These are phyloP conservation scores for Hippocampus comes DNA, from an alignment of 2,113 vertebrate species.

Conservation along the genomic window DNA sequence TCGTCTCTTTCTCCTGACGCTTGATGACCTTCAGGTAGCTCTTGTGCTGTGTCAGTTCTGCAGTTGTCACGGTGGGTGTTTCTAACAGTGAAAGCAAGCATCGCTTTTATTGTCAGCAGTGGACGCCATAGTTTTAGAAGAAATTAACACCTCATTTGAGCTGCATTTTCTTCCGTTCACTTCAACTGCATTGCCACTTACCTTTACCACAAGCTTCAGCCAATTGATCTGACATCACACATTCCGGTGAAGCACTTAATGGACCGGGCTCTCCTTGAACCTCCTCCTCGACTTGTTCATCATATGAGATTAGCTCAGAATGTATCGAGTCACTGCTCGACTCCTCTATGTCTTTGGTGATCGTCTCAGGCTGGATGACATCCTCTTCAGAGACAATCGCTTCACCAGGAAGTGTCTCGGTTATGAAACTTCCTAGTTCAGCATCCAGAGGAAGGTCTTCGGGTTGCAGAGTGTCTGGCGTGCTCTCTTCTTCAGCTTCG, in stretches of 20 bases:
- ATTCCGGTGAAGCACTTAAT: background rate
- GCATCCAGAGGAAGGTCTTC: constrained; percentile 18
- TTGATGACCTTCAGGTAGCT: constrained; percentile 83
- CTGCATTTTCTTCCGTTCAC: background rate
- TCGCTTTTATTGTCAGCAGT: background rate
- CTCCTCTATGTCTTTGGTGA: constrained; percentile 19
- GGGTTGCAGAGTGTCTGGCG: constrained; percentile 5
- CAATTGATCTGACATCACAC: constrained; percentile 26
- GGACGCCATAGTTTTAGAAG: constrained; percentile 1
- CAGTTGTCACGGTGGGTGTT: constrained; percentile 73
- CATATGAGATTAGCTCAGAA: constrained; percentile 17
- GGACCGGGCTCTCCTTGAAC: constrained; percentile 11
- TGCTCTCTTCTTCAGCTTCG: constrained; percentile 26
- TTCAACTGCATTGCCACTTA: constrained; percentile 20
- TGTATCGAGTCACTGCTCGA: background rate
- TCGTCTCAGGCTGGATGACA: constrained; percentile 8
- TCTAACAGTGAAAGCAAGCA: constrained; percentile 65
- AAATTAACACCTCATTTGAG: background rate
- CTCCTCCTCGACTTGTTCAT: constrained; percentile 16
- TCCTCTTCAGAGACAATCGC: constrained; percentile 14
- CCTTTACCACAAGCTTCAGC: constrained; percentile 23
- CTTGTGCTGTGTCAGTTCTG: constrained; percentile 85
- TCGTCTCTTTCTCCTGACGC: constrained; percentile 88
- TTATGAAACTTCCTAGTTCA: background rate
- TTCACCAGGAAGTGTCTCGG: constrained; percentile 28